Base-by-base conservation (phyloP, 1,140 invertebrate species). In the Pemphigus obesinymphae region DNA sequence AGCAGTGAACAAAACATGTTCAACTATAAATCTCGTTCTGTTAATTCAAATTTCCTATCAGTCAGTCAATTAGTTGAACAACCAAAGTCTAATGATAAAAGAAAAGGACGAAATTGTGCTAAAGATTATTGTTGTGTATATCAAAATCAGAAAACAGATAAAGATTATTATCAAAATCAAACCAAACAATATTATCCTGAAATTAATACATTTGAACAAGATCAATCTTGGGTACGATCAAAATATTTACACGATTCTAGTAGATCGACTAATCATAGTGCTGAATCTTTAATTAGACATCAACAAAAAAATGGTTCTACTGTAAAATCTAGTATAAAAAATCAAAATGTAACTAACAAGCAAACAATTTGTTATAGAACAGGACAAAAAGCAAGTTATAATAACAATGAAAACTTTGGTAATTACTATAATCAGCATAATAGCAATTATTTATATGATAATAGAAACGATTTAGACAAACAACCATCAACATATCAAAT, bases 61-160 rank as follows among this genome's bases (percentile, higher is more conserved):
- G 91, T 92, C 0, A 92, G 91, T 86, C 91, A 92, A 83, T 84
- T 92, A 13, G 90, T 92, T 15, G 90, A 92, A 82, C 89, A 89
- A 40, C 88, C 88, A 82, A 90, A 90, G 83, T 87, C 86, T 2
- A 89, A 89, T 70, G 88, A 88, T 70, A 85, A 83, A 72, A 40
- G 55, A 63, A 83, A 84, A 55, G 82, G 70, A 45, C 63, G n/a
- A 80, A 80, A 20, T 80, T 78, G 73, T 78, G 53, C 37, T 13
- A 80, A 80, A n/a, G 76, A 80, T 63, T 80, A 80, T 61, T 80
- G 53, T 45, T 80, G 76, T 80, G 37, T 80, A 5, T 80, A 80
- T 11, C 76, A 80, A 45, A 80, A 80, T 80, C 76, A 80, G 26
- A 80, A 80, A 45, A 80, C 76, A 20, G 53, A 80, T 31, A 80